Evolutionary conservation across 2,113 vertebrate genomes (phyloP).

Genomic region (Rhinolophus ferrumequinum): DNA sequence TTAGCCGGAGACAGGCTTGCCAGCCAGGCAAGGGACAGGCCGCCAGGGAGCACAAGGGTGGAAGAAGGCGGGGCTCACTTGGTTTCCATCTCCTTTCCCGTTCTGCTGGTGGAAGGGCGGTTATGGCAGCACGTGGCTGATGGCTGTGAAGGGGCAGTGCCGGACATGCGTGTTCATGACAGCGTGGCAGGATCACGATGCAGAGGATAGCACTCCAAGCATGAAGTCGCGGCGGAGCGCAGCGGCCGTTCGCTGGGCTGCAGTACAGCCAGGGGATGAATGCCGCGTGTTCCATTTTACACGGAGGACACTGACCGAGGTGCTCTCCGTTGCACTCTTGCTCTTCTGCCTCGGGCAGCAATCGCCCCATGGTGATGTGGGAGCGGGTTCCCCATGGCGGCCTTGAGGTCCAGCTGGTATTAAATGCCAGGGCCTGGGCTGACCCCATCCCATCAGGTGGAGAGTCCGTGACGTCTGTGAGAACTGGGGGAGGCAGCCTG

Average conservation of each 20-base stretch:
- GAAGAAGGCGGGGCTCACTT: neutral
- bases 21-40: neutral
- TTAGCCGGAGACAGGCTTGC: neutral
- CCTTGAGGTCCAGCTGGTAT: neutral
- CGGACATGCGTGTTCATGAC: fast-evolving
- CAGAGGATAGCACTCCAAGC: fast-evolving
- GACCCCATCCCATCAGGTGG: fast-evolving
- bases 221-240: fast-evolving
- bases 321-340: neutral
- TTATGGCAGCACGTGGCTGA: neutral
- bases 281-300: neutral
- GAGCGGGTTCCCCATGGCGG: fast-evolving
- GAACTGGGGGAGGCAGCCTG: neutral
- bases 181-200: neutral
- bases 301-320: neutral
- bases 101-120: neutral
- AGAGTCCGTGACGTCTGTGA: neutral
- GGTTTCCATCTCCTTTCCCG: neutral
- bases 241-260: neutral
- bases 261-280: neutral
- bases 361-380: too few species aligned
- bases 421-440: neutral
- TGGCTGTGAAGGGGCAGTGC: fast-evolving
- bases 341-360: neutral
- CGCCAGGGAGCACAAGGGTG: neutral